A percentile compares a stretch with the other conserved stretches of the same genome.
These are phyloP conservation scores for Dolomedes plantarius DNA, from an alignment of 2,888 invertebrate genomes.

Conservation along the genomic window DNA sequence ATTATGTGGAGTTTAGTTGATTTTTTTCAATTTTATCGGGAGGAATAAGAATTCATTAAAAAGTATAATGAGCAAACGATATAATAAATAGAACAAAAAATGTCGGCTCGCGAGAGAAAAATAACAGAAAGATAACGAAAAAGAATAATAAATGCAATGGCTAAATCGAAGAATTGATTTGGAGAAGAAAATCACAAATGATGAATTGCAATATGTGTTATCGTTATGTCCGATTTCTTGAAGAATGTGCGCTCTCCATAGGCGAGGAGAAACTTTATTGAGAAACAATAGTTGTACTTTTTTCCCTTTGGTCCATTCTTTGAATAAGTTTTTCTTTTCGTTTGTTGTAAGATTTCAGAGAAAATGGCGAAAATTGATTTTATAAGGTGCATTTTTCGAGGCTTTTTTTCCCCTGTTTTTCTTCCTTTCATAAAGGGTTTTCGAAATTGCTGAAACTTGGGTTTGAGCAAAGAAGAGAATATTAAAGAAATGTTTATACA, in stretches of 20 bases:
- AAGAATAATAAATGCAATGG: slow-evolving; percentile 62
- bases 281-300: slow-evolving; percentile 63
- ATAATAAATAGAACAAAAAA: slow-evolving; percentile 51
- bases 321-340: slow-evolving; percentile 52
- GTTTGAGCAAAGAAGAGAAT: background rate
- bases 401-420: background rate
- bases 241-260: slow-evolving; percentile 42
- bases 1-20: slow-evolving; percentile 60
- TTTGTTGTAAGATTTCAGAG: slow-evolving; percentile 24
- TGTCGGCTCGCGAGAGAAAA: background rate
- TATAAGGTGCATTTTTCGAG: slow-evolving; percentile 34
- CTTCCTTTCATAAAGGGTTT: slow-evolving; percentile 6
- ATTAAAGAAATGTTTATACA: slow-evolving; percentile 26
- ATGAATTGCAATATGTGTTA: slow-evolving; percentile 70
- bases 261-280: slow-evolving; percentile 62
- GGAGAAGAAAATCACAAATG: slow-evolving; percentile 62
- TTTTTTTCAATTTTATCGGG: slow-evolving; percentile 31
- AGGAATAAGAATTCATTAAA: slow-evolving; percentile 61
- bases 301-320: slow-evolving; percentile 28
- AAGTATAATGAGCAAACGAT: slow-evolving; percentile 64
- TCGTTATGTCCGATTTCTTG: slow-evolving; percentile 54
- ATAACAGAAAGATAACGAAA: slow-evolving; percentile 12
- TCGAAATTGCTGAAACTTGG: slow-evolving; percentile 15
- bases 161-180: slow-evolving; percentile 66
- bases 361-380: slow-evolving; percentile 67